A percentile compares a stretch with the other conserved stretches of the same genome.
phyloP scores from a whole-genome alignment of 1,140 invertebrate species.

The Drosophila repleta region DNA sequence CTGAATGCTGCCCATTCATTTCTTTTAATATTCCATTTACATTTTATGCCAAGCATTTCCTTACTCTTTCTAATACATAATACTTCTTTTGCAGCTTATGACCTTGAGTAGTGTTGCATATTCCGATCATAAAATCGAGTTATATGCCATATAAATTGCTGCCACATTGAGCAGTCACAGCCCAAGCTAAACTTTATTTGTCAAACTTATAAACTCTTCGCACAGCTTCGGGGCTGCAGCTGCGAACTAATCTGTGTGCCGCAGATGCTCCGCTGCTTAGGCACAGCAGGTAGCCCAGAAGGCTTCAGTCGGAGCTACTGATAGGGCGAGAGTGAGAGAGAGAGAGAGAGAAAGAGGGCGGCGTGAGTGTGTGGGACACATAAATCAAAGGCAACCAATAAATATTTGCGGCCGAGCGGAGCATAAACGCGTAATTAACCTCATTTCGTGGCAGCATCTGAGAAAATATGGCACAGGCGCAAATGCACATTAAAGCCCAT shows the following conservation, averaged over 20 bases:
- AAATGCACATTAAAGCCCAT: conserved; percentile 78
- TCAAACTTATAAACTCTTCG: neutral
- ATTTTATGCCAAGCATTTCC: too few species aligned
- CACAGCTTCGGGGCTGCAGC: neutral
- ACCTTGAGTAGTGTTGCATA: too few species aligned
- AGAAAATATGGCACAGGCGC: conserved; percentile 60
- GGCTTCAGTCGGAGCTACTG: neutral
- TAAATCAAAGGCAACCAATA: conserved; percentile 74
- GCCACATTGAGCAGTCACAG: too few species aligned
- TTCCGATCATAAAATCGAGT: too few species aligned
- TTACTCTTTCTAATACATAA: too few species aligned
- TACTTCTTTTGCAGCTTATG: too few species aligned
- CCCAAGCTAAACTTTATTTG: too few species aligned
- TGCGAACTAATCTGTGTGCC: conserved; percentile 13
- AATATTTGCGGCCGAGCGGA: conserved; percentile 58
- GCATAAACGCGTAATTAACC: conserved; percentile 78
- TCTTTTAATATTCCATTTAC: too few species aligned
- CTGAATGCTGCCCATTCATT: too few species aligned
- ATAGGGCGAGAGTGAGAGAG: neutral
- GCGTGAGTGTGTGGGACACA: conserved; percentile 20
- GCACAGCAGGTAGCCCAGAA: conserved; percentile 35
- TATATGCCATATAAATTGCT: too few species aligned
- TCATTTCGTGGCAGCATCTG: conserved; percentile 40
- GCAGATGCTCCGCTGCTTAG: conserved; percentile 31
- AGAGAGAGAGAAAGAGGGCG: neutral